Evolutionary conservation across 2,797 vertebrate genomes (phyloP), one percentile per base, ranked within the genome.

Genomic region (Thaleichthys pacificus): DNA sequence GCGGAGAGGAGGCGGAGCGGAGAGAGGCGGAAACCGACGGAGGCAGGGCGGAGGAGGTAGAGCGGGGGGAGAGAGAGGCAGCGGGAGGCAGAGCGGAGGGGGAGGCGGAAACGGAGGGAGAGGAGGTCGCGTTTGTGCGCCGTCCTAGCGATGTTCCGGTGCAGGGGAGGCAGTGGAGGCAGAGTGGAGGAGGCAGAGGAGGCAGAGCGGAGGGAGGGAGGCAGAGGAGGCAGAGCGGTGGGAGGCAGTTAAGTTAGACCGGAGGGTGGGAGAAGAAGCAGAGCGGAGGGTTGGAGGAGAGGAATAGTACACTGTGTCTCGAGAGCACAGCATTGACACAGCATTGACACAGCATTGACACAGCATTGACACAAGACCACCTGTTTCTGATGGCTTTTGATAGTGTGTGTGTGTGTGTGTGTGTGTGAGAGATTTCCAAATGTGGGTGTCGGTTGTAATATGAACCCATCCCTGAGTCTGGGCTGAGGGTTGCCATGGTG

Each of bases 401-500:
- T 24, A 19, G 14, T 30, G 14, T 17, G 22, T 65, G 57, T 2
- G 26, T 28, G 61, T 14, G 26, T 28, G 47, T 74, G 72, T 19
- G 21, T 72, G 75, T 70, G 69, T 69, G 49, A 42, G 15, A 67
- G 79, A 84, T 84, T 81, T 49, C 26, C n/a, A 38, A 67, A 24
- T 71, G 30, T 30, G 49, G 26, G 75, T 86, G 26, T 69, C 77
- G 70, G 73, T 64, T 47, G 85, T 84, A 89, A 90, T 82, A 75
- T 81, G 84, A 89, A 85, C 82, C 71, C 73, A 89, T 90, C 83
- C 85, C 85, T 82, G 77, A 89, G 85, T 82, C 79, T 84, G n/a
- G 73, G 58, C 74, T 75, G 69, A 81, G 74, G 77, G 90, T 90
- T 90, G 87, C 86, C 88, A 92, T 89, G 83, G 79, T 80, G 86